Percentiles rank a stretch among this genome's conserved stretches.
These are phyloP conservation scores for Dreissena rostriformis DNA, from an alignment of 1,140 invertebrate species.

Conservation along the genomic window DNA sequence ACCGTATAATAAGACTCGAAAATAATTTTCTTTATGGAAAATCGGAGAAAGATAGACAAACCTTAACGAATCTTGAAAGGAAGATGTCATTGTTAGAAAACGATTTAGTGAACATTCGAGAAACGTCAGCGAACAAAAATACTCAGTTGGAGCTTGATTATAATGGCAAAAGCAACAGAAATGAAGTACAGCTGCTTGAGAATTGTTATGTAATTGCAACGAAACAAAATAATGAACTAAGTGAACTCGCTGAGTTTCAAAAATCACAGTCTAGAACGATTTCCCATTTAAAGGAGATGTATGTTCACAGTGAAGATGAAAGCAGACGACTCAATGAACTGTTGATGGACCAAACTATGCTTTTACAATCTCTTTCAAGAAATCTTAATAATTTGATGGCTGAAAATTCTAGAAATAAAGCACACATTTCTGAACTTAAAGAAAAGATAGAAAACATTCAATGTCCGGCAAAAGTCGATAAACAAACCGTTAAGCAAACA, in stretches of 20 bases:
- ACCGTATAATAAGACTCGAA: constrained; percentile 73
- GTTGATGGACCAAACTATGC: constrained; percentile 72
- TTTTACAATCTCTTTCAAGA: constrained; percentile 69
- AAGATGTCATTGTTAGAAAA: constrained; percentile 76
- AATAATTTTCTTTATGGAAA: constrained; percentile 72
- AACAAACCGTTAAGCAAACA: no score
- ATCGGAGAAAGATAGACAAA: constrained; percentile 70
- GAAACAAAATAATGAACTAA: constrained; percentile 34
- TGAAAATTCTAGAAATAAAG: constrained; percentile 63
- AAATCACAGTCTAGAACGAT: constrained; percentile 67
- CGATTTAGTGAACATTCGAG: constrained; percentile 59
- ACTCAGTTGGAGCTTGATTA: no score
- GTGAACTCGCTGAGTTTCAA: constrained; percentile 63
- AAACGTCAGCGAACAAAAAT: no score
- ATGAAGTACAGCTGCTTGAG: no score
- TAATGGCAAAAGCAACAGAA: no score
- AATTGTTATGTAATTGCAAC: no score
- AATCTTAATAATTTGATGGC: constrained; percentile 70
- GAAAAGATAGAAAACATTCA: constrained; percentile 31
- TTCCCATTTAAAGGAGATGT: constrained; percentile 61
- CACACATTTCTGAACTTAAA: constrained; percentile 61
- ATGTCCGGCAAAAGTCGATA: no score
- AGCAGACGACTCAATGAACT: constrained; percentile 72
- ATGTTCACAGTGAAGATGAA: constrained; percentile 69
- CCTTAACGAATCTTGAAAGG: constrained; percentile 74